phyloP scores from a whole-genome alignment of 2,888 invertebrate genomes.

The Drosophila algonquin region DNA sequence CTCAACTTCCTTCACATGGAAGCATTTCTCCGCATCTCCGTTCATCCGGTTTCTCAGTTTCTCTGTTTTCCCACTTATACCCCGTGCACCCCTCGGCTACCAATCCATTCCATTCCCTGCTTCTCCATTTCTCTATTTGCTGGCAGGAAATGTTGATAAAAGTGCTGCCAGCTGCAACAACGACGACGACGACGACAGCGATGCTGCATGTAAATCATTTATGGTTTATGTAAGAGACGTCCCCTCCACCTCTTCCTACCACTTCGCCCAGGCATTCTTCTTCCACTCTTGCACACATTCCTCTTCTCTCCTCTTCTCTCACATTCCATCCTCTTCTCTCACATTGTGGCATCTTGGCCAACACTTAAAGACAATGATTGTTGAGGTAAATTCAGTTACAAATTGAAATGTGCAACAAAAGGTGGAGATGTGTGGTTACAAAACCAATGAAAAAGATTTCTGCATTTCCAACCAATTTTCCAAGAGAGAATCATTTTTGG shows the following conservation, averaged over 20 bases:
- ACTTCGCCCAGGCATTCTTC: neutral
- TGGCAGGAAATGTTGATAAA: slow-evolving; percentile 67
- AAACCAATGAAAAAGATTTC: neutral
- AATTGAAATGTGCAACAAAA: neutral
- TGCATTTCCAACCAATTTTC: too few relatives aligned
- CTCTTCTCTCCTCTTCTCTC: neutral
- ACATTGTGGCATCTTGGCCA: neutral
- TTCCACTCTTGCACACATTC: neutral
- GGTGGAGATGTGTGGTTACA: neutral
- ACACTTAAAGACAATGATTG: neutral
- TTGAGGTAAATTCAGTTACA: neutral
- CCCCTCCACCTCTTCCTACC: neutral
- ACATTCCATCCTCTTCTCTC: neutral
- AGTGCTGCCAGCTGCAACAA: slow-evolving; percentile 53
- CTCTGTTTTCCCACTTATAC: slow-evolving; percentile 1
- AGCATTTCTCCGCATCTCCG: slow-evolving; percentile 11
- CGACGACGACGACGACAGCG: slow-evolving; percentile 47
- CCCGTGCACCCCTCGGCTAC: neutral
- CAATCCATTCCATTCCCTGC: neutral
- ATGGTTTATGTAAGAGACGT: slow-evolving; percentile 23
- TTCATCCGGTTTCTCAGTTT: slow-evolving; percentile 6
- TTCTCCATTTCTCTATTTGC: slow-evolving; percentile 35
- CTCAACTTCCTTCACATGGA: slow-evolving; percentile 57
- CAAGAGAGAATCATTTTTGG: too few relatives aligned
- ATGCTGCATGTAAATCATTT: slow-evolving; percentile 66